A percentile compares a stretch with the other conserved stretches of the same genome.
Evolutionary conservation across 2,797 vertebrate species (phyloP).

Genomic region (Numenius phaeopus): DNA sequence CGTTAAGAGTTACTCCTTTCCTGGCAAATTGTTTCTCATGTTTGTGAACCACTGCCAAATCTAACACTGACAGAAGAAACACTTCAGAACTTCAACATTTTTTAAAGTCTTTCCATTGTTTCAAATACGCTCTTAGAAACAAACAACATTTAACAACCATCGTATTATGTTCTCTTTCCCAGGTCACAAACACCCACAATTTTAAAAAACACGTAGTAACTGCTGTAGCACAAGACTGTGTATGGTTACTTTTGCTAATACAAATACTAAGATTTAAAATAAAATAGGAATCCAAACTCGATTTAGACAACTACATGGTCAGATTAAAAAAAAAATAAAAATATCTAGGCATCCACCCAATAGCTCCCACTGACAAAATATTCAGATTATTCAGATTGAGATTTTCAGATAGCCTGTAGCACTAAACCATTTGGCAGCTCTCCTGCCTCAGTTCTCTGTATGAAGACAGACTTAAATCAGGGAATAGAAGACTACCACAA

Average conservation of each 20-base stretch:
- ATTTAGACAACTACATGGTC: neutral
- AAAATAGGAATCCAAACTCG: neutral
- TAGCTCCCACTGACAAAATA: conserved; percentile 54
- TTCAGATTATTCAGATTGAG: conserved; percentile 50
- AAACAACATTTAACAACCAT: conserved; percentile 1
- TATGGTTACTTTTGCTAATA: neutral
- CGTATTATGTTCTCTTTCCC: neutral
- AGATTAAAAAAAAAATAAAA: neutral
- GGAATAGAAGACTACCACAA: neutral
- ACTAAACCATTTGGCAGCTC: conserved; percentile 36
- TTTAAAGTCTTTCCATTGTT: conserved; percentile 65
- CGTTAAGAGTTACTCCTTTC: neutral
- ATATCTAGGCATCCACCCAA: conserved; percentile 28
- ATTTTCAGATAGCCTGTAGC: conserved; percentile 53
- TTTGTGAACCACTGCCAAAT: conserved; percentile 44
- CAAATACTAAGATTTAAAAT: neutral
- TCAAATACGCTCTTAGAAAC: neutral
- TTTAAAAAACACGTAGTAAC: neutral
- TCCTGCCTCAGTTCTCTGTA: neutral
- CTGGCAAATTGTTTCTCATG: neutral
- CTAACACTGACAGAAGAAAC: conserved; percentile 49
- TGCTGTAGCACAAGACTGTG: neutral
- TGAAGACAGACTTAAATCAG: neutral
- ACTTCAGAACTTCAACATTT: conserved; percentile 42
- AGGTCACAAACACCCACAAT: neutral